Evolutionary conservation across 2,797 vertebrate genomes (phyloP).

Genomic region (Paramormyrops hopkinsi): DNA sequence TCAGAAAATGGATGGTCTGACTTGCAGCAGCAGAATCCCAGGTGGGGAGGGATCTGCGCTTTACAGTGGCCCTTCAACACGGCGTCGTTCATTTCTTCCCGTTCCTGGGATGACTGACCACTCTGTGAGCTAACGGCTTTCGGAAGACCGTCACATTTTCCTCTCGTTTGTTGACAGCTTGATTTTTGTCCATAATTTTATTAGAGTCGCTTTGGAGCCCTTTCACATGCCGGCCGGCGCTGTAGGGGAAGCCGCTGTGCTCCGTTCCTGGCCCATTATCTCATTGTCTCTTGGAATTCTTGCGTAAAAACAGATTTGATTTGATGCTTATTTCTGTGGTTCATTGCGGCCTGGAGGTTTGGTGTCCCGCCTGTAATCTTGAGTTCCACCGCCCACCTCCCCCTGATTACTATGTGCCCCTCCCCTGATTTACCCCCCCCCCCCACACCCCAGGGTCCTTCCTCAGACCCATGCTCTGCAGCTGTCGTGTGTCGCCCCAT

Average conservation of each 20-base stretch:
- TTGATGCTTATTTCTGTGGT: background rate
- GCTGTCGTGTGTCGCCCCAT: background rate
- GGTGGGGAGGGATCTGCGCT: slow-evolving; percentile 23
- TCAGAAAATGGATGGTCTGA: slow-evolving; percentile 33
- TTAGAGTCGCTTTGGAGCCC: background rate
- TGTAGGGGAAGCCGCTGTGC: background rate
- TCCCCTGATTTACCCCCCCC: background rate
- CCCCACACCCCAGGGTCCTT: background rate
- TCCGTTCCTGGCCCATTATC: background rate
- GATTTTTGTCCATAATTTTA: background rate
- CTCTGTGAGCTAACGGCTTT: background rate
- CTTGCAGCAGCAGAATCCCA: slow-evolving; percentile 28
- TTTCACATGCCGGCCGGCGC: background rate
- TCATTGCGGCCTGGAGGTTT: background rate
- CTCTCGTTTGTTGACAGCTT: background rate
- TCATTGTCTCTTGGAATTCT: background rate
- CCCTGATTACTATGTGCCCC: background rate
- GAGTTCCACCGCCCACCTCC: background rate
- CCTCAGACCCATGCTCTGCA: background rate
- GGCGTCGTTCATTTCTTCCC: slow-evolving; percentile 15
- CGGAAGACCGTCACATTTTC: background rate
- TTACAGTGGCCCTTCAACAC: background rate
- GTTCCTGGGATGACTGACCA: slow-evolving; percentile 13
- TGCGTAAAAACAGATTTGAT: background rate
- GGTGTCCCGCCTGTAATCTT: background rate